Evolutionary conservation across 64 coral and sea anemone species (phyloP), one percentile per base, ranked within the genome.

Genomic region (Catalaphyllia jardinei): DNA sequence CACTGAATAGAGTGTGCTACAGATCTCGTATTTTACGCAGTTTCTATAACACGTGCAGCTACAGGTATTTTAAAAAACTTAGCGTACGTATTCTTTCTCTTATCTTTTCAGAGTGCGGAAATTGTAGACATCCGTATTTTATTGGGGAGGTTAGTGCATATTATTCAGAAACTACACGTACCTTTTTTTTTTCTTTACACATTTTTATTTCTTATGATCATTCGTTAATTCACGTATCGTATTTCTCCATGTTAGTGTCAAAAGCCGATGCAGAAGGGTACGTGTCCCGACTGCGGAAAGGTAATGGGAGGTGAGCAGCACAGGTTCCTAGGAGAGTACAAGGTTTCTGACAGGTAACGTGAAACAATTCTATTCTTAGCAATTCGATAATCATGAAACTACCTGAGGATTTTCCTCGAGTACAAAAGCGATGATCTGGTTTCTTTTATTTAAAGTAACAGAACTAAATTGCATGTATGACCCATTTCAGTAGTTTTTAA

Each of bases 61-160:
- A n/a, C n/a, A n/a, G n/a, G n/a, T n/a, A n/a, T n/a, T n/a, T n/a
- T n/a, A n/a, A n/a, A n/a, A n/a, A n/a, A n/a, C n/a, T n/a, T n/a
- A n/a, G n/a, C n/a, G n/a, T n/a, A n/a, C n/a, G n/a, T n/a, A n/a
- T n/a, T n/a, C n/a, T n/a, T n/a, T 71, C 35, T 81, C n/a, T 81
- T 31, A 35, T 10, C n/a, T 62, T 71, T 85, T 71, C 22, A 85
- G 81, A 85, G 67, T 85, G 81, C n/a, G 81, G 81, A 13, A 71
- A 69, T 71, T 85, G 81, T 22, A 71, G 67, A 64, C 35, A 51
- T 28, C 62, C 63, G 61, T 85, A 85, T 63, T 85, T 85, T 22
- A 85, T 85, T 69, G 81, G 81, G 42, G 62, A 85, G 81, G 81
- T 85, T 52, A 71, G 81, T 12, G 19, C 24, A 5, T 42, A 22